phyloP scores from a whole-genome alignment of 2,888 invertebrate species.

The Epinotia demarniana region DNA sequence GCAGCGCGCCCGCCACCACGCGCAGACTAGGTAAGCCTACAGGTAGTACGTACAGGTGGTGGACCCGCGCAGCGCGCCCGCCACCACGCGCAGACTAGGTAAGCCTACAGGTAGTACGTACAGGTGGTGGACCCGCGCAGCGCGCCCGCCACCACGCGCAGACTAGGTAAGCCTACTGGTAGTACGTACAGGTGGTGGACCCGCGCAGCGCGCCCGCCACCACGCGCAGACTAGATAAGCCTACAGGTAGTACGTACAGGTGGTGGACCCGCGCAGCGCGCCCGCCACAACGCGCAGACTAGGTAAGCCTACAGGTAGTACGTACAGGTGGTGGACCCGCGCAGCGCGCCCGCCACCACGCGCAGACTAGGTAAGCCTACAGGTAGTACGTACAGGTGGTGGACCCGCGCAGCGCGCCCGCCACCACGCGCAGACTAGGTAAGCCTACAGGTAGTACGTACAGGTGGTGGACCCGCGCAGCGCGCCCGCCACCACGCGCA shows the following conservation, averaged over 20 bases:
- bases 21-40: too few species aligned
- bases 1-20: conserved; percentile 72
- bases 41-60: background rate
- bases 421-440: too few species aligned
- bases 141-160: conserved; percentile 60
- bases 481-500: too few species aligned
- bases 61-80: conserved; percentile 84
- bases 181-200: conserved; percentile 83
- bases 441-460: too few species aligned
- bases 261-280: conserved; percentile 89
- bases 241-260: conserved; percentile 55
- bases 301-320: conserved; percentile 51
- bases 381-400: too few species aligned
- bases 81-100: too few species aligned
- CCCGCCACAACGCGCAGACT: conserved; percentile 85
- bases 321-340: conserved; percentile 57
- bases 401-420: too few species aligned
- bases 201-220: conserved; percentile 81
- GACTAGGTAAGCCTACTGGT: too few species aligned
- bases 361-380: conserved; percentile 68
- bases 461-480: too few species aligned
- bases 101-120: too few species aligned
- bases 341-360: conserved; percentile 87
- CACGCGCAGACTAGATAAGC: too few species aligned
- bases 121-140: conserved; percentile 77